Evolutionary conservation across 2,888 invertebrate genomes (phyloP), one percentile per base, ranked within the genome.

Genomic region (Platycnemis pennipes): DNA sequence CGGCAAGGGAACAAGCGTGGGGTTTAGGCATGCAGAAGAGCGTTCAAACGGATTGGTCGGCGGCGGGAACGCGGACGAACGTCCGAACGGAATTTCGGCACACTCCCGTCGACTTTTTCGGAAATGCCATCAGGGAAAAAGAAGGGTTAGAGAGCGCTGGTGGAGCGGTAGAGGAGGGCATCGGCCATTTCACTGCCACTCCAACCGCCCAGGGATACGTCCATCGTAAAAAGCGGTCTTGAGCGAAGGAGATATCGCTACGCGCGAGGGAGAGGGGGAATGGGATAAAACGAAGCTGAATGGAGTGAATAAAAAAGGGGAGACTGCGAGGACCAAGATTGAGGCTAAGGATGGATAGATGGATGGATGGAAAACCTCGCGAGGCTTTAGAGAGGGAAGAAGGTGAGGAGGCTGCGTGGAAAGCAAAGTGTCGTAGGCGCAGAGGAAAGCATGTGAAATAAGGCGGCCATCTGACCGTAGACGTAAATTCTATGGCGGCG

Each of bases 391-490:
- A 11, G n/a, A 45, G 16, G 87, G 46, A 22, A 45, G 44, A 42
- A 22, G 5, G 86, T 22, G 44, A 44, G 7, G 22, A 0, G 87
- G 26, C 22, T 46, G 87, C 22, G 44, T 0, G 87, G 26, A 46
- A 46, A 11, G 87, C 16, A 26, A 46, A 45, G 87, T 31, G 37
- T 31, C 77, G 77, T 26, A n/a, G 3, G 46, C 26, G 87, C 45
- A 37, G 49, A 16, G 4, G 26, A 37, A 37, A 37, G 37, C 77
- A 77, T 5, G 77, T 77, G 77, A 77, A 77, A 77, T 77, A 77
- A 77, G 31, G 77, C 77, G 77, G 37, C 77, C 31, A 77, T 77
- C 77, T 77, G 77, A 77, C 77, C 77, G 77, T 77, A 77, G 77
- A 37, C 77, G 77, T 77, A 77, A 37, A 77, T 77, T 77, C 77